Conservation (phyloP, 2,888 invertebrate genomes). For the Ormyrus pomaceus region DNA sequence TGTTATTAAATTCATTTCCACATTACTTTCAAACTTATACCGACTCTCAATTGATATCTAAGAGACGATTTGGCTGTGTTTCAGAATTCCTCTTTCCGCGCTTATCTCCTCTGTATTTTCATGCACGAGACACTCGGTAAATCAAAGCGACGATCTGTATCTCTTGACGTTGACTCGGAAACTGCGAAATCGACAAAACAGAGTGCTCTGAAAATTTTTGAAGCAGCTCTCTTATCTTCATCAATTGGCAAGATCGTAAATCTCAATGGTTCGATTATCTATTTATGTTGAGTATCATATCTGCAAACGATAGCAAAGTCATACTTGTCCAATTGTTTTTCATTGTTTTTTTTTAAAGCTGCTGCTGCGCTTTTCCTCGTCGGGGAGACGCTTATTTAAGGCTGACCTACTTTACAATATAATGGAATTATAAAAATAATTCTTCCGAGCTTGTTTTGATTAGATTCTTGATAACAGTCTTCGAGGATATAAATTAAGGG, state of each 20-base stretch:
- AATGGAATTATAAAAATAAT: neutral
- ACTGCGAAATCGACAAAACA: neutral
- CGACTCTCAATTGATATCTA: constrained; percentile 38
- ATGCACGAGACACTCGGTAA: constrained; percentile 33
- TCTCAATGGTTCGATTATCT: too few species aligned
- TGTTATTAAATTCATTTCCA: constrained; percentile 41
- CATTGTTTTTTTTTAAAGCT: too few species aligned
- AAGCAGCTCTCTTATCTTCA: neutral
- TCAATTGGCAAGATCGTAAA: too few species aligned
- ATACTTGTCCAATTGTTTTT: too few species aligned
- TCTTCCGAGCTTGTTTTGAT: too few species aligned
- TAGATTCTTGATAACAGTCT: too few species aligned
- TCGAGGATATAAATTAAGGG: too few species aligned
- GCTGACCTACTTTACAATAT: too few species aligned
- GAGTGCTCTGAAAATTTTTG: constrained; percentile 2
- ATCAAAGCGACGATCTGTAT: constrained; percentile 35
- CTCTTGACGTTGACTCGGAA: constrained; percentile 14
- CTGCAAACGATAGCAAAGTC: too few species aligned
- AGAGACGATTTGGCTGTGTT: constrained; percentile 47
- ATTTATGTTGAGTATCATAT: too few species aligned
- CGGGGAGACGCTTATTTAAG: too few species aligned
- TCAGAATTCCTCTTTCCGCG: constrained; percentile 25
- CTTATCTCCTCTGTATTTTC: constrained; percentile 11
- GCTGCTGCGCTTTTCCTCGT: too few species aligned
- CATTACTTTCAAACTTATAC: constrained; percentile 21